Evolutionary conservation across 2,797 vertebrate species (phyloP), one percentile per base, ranked within the genome.

Genomic region (Benthosema pterotum): DNA sequence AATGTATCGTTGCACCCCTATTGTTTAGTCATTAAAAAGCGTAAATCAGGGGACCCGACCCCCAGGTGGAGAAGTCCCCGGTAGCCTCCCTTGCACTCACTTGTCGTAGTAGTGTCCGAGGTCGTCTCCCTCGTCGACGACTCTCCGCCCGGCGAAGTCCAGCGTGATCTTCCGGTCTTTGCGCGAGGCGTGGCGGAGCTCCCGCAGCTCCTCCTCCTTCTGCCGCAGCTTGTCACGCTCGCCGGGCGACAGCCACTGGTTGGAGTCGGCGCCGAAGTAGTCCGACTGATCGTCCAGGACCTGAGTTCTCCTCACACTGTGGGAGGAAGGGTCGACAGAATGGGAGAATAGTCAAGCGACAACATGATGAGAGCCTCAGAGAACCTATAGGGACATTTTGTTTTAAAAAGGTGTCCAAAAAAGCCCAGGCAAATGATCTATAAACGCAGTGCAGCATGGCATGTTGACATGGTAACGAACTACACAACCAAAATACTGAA

Each of bases 261-360:
- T 99, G 77, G 97, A 96, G 65, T 99, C 95, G 0, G 94, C 87
- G 42, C 96, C 94, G 75, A 98, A 99, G 83, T 99, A 99, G 91
- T 99, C 98, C 0, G 94, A 95, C 63, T 99, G 96, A 2, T 99
- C 98, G 1, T 99, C 98, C n/a, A 99, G 94, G 53, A 99, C 98
- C 77, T 96, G 97, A 0, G 97, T 99, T 63, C 97, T 95, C 28
- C 92, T 94, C 57, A 95, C 93, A 0, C 98, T 99, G 85, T n/a
- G n/a, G n/a, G n/a, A n/a, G n/a, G n/a, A n/a, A 25, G 2, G 3
- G 22, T 13, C 2, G 58, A 67, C 63, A 4, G 32, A 38, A 38
- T 9, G 8, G 32, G 32, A 38, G 7, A 32, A 6, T 7, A 5
- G 5, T 32, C 28, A 32, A 6, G 28, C 28, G 28, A 3, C 22